Base-by-base conservation (phyloP, 1,140 invertebrate genomes). In the Delia radicum region DNA sequence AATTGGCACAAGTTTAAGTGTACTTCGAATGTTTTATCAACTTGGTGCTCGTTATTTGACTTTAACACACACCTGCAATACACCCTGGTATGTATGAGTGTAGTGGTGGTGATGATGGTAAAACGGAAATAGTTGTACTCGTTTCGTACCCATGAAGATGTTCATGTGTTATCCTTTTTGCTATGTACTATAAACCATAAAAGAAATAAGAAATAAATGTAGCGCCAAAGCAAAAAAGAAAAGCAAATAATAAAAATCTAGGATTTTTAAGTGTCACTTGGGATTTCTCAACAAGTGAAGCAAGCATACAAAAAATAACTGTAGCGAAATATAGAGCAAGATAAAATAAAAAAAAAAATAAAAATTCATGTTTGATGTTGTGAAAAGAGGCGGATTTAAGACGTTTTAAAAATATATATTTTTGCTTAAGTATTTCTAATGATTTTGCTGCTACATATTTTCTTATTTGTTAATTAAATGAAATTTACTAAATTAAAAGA, bases 21-120 rank as follows among this genome's bases (percentile, higher is more conserved):
- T 94, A 21, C 88, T 96, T 67, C 88, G 94, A 42, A 93, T 93
- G 84, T 93, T 94, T 83, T 95, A 96, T 85, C 91, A 93, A 73
- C 88, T 96, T 61, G 94, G 94, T 13, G 93, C 94, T 7, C 89
- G 94, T 63, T 95, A 94, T 82, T 90, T 96, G 87, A 95, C 94
- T 10, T 88, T 96, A 5, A 96, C 94, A 1, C 94, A 96, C 87
- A 94, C 92, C 77, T 96, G 95, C 88, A 94, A 95, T 82, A 95
- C 94, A 62, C 93, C 93, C 29, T 96, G 94, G 94, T 94, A 87
- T 87, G 80, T 80, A 27, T 29, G 24, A 18, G 8, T 31, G 10
- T 63, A 37, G 13, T 10, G 8, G 33, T 1, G 13, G 8, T 37
- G 8, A 28, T 61, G 8, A 29, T 5, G 28, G 28, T 55, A 73